Evolutionary conservation across 2,888 invertebrate genomes (phyloP), one percentile per base, ranked within the genome.

Genomic region (Molanna angustata): DNA sequence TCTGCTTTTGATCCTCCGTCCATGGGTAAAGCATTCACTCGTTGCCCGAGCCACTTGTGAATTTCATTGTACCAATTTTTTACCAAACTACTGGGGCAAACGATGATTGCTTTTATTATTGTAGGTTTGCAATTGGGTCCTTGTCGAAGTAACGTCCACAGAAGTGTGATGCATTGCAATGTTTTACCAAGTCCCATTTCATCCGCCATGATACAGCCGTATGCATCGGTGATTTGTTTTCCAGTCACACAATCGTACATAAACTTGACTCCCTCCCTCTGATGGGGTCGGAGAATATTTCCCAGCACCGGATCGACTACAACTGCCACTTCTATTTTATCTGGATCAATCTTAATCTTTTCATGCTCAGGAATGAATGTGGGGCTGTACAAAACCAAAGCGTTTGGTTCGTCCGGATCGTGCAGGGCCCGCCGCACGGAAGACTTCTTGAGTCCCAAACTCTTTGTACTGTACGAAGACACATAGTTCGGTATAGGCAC

Each of bases 61-160:
- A 99, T 95, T 72, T 99, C 99, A 72, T 97, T 98, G 65, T 91
- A 91, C 99, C 99, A 99, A 71, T 99, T 99, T 73, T 95, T 97
- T 0, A 99, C 99, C 59, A 99, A 77, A 63, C 97, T 97, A 69
- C 96, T 96, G 0, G 99, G 99, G 50, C 94, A 90, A 0, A 99
- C 98, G 58, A 99, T 93, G 21, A 98, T 88, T 1, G 88, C 94
- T 73, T 97, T 98, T 33, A 88, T 85, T 57, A 98, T 93, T 0
- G 85, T 83, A 0, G 96, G 92, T 65, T 88, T 90, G 57, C 89
- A 90, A 59, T 95, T 90, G 0, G 96, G 93, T 35, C 97, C 88
- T 75, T 99, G 99, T 32, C 89, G 80, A 61, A 99, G 70, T 17
- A 98, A 71, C 0, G 97, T 96, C 97, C 97, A 99, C 14, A 97